Evolutionary conservation across 2,797 vertebrate species (phyloP), one percentile per base, ranked within the genome.

Genomic region (Brachyrhaphis roseni): DNA sequence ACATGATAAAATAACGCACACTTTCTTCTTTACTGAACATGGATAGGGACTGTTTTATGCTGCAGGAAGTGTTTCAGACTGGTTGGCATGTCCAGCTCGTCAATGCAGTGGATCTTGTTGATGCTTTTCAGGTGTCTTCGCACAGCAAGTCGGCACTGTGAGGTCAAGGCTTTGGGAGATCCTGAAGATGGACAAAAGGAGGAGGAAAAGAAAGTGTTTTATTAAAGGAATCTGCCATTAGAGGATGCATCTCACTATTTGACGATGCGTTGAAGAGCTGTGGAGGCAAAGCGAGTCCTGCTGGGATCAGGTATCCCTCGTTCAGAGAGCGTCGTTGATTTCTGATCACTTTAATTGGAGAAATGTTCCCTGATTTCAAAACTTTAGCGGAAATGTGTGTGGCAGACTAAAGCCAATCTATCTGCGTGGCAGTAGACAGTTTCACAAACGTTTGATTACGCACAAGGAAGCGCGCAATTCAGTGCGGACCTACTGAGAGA

Each of bases 131-230:
- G 91, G 89, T 97, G 84, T 78, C 91, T 95, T 83, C 95, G 91
- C 87, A 97, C 82, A 6, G 92, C 93, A 83, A 99, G 94, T 51
- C 97, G 93, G 84, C 96, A 96, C 78, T 97, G 98, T 16, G 97
- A 97, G 70, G 95, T 94, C 92, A 98, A 92, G 77, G 97, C 94
- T 82, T 93, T 97, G 77, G 98, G 97, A 81, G 92, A 92, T 81
- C 95, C 98, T 99, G 91, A 0, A 77, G 26, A 31, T 0, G 31
- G 66, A 13, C 3, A 43, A 83, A 10, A 1, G 18, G 0, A 20
- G 41, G 41, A 8, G 7, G 1, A 8, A 7, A 3, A 36, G n/a
- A 16, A 18, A 41, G 7, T 31, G 34, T 34, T 26, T 45, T 62
- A 13, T 46, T 31, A 20, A 43, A 59, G 8, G 2, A 13, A 31